Percentiles rank a stretch among this genome's conserved stretches.
These are phyloP conservation scores for Chrysodeixis includens DNA, from an alignment of 2,888 invertebrate species.

Conservation along the genomic window DNA sequence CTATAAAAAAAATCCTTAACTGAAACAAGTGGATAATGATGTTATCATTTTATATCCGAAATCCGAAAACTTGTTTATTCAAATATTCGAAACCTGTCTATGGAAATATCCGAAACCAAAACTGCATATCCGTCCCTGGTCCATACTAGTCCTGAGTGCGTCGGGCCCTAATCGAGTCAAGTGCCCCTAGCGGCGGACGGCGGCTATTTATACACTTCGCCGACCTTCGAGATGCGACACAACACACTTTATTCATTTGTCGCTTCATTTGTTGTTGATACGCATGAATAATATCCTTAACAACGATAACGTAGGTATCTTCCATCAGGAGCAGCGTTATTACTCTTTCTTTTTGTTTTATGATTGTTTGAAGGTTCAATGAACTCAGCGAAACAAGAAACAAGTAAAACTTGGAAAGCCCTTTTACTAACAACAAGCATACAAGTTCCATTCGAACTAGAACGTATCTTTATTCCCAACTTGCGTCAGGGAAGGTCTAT, in stretches of 20 bases:
- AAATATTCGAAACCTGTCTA: too few species aligned
- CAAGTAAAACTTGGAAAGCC: constrained; percentile 48
- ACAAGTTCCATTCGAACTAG: constrained; percentile 34
- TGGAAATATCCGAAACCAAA: too few species aligned
- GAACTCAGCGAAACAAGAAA: constrained; percentile 39
- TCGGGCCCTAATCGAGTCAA: constrained; percentile 30
- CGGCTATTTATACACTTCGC: constrained; percentile 61
- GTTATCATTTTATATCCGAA: too few species aligned
- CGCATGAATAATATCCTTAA: constrained; percentile 59
- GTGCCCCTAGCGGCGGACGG: constrained; percentile 38
- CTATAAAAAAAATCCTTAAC: too few species aligned
- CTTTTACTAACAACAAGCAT: constrained; percentile 37
- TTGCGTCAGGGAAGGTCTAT: constrained; percentile 65
- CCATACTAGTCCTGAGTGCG: constrained; percentile 20
- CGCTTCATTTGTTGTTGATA: constrained; percentile 52
- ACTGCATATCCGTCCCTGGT: background rate
- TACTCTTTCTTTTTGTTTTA: background rate
- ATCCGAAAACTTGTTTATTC: too few species aligned
- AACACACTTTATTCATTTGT: constrained; percentile 56
- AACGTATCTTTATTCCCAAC: constrained; percentile 41
- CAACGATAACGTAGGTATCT: constrained; percentile 57
- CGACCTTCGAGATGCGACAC: constrained; percentile 55
- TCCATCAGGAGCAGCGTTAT: constrained; percentile 49
- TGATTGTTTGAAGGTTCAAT: constrained; percentile 36
- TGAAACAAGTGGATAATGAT: too few species aligned